These are phyloP conservation scores for Drosophila santomea DNA, from an alignment of 1,140 invertebrate species.

Conservation along the genomic window DNA sequence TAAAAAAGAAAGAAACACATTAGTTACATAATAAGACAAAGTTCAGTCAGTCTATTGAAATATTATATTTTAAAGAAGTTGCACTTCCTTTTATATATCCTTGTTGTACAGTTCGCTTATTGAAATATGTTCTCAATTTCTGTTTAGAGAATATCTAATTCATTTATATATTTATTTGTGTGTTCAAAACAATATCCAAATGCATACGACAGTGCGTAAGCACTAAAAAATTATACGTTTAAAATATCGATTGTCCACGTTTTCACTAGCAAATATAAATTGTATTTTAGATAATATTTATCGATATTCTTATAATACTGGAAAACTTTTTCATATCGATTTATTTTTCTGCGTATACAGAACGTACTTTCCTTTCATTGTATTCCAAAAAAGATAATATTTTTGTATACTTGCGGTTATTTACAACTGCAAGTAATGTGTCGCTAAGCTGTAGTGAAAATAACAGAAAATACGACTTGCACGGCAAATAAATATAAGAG, in stretches of 20 bases:
- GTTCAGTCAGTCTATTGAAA: no score
- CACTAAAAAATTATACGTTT: no score
- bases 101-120: no score
- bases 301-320: slow-evolving; percentile 2
- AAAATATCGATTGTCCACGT: background rate
- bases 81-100: no score
- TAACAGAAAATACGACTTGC: background rate
- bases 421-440: background rate
- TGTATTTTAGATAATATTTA: background rate
- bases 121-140: no score
- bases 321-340: slow-evolving; percentile 11
- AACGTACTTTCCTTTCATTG: slow-evolving; percentile 32
- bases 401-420: background rate
- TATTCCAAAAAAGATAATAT: slow-evolving; percentile 16
- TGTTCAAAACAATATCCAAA: no score
- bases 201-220: background rate
- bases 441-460: background rate
- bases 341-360: slow-evolving; percentile 36
- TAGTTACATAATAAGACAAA: no score
- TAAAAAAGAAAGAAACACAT: no score
- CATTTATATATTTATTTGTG: no score
- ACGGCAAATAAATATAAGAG: background rate
- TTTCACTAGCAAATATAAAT: background rate
- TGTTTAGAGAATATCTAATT: no score
- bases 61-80: no score